Evolutionary conservation across 2,888 invertebrate species (phyloP).

Genomic region (Cephus pygmeus): DNA sequence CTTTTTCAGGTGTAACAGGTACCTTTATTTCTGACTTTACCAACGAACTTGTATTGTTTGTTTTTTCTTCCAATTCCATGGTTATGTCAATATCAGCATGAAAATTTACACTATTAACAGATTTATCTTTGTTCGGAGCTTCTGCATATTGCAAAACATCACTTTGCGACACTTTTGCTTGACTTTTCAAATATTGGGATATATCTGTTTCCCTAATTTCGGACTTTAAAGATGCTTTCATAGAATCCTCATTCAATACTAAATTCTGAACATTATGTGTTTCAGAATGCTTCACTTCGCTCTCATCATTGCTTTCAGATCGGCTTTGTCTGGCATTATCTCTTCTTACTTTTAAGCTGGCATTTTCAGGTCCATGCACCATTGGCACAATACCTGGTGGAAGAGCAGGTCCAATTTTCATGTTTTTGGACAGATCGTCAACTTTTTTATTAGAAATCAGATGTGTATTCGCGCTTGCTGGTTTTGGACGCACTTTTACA

Average conservation of each 20-base stretch:
- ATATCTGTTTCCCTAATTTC: slow-evolving; percentile 56
- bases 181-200: slow-evolving; percentile 62
- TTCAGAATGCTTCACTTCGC: background rate
- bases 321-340: background rate
- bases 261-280: background rate
- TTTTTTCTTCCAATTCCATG: background rate
- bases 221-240: background rate
- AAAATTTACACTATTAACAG: background rate
- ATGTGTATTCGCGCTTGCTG: background rate
- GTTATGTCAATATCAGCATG: background rate
- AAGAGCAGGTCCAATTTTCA: slow-evolving; percentile 38
- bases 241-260: slow-evolving; percentile 38
- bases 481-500: background rate
- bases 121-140: slow-evolving; percentile 22
- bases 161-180: slow-evolving; percentile 64
- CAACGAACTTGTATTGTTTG: background rate
- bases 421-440: background rate
- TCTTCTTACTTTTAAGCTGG: slow-evolving; percentile 4
- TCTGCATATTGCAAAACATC: slow-evolving; percentile 60
- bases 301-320: background rate
- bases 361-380: slow-evolving; percentile 43
- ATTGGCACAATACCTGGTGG: slow-evolving; percentile 33
- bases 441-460: background rate
- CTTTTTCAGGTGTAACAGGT: background rate
- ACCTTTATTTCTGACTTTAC: slow-evolving; percentile 6